Conservation (phyloP, 30 jellyfish, hydroid and myxozoan species). For the Pelagia noctiluca region DNA sequence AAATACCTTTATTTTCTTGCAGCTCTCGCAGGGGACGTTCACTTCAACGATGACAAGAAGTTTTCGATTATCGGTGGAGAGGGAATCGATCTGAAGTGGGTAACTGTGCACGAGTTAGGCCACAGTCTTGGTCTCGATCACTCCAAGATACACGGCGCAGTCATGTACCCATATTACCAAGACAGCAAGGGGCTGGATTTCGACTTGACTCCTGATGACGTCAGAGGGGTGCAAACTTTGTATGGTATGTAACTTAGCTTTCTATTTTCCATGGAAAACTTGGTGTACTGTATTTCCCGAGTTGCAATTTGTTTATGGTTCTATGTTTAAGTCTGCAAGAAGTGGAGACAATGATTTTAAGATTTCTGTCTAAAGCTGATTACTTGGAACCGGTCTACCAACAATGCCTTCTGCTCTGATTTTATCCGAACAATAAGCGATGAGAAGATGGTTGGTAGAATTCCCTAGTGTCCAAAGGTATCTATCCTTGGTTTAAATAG, state of each 20-base stretch:
- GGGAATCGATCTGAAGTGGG: constrained; percentile 86
- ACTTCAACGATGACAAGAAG: constrained; percentile 85
- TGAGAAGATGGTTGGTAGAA: too few species aligned
- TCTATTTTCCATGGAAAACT: too few species aligned
- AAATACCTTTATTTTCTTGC: neutral
- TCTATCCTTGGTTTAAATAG: too few species aligned
- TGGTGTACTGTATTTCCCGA: too few species aligned
- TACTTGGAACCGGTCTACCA: too few species aligned
- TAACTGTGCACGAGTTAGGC: constrained; percentile 92
- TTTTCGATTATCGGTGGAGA: constrained; percentile 57
- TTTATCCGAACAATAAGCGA: too few species aligned
- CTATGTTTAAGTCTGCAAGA: too few species aligned
- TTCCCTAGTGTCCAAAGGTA: too few species aligned
- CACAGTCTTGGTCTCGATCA: constrained; percentile 95
- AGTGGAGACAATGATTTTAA: too few species aligned
- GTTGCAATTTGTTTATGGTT: too few species aligned
- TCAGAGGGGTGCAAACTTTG: constrained; percentile 79
- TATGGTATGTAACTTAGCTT: constrained; percentile 80
- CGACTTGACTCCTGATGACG: constrained; percentile 81
- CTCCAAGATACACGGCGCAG: constrained; percentile 67
- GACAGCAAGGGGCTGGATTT: constrained; percentile 60
- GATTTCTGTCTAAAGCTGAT: too few species aligned
- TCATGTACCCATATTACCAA: constrained; percentile 91
- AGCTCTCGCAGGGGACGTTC: constrained; percentile 96
- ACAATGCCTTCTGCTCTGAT: too few species aligned